Percentiles rank a stretch among this genome's conserved stretches.
Evolutionary conservation across 2,888 invertebrate species (phyloP).

Genomic region (Thymelicus acteon): DNA sequence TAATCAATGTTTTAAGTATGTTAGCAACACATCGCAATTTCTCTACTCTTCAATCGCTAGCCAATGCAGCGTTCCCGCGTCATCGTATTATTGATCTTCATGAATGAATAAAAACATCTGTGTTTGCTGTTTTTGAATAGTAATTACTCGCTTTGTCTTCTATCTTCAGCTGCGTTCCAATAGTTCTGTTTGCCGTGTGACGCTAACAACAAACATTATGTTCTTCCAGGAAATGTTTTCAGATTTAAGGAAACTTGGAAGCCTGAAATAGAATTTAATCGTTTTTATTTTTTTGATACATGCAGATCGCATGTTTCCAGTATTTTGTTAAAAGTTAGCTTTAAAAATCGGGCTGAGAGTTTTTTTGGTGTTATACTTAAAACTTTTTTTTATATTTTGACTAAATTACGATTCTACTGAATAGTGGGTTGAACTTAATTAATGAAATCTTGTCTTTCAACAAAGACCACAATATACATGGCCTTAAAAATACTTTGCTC

Average conservation of each 20-base stretch:
- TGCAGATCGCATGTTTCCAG: neutral
- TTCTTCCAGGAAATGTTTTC: constrained; percentile 23
- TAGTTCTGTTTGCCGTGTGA: constrained; percentile 21
- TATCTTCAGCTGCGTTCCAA: constrained; percentile 32
- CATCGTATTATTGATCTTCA: constrained; percentile 37
- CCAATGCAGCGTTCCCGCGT: constrained; percentile 22
- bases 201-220: constrained; percentile 6
- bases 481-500: neutral
- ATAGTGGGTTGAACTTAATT: neutral
- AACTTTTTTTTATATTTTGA: constrained; percentile 6
- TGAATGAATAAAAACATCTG: constrained; percentile 51
- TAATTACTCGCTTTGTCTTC: constrained; percentile 54
- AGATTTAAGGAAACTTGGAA: neutral
- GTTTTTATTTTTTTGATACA: neutral
- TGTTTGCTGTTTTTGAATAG: constrained; percentile 50
- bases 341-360: neutral
- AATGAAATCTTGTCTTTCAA: neutral
- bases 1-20: neutral
- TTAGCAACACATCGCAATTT: neutral
- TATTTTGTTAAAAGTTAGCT: constrained; percentile 1
- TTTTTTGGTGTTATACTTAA: neutral
- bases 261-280: constrained; percentile 10
- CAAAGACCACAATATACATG: neutral
- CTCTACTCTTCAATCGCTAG: neutral
- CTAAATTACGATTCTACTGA: neutral